phyloP scores from a whole-genome alignment of 2,888 invertebrate species.

The Monopis laevigella region DNA sequence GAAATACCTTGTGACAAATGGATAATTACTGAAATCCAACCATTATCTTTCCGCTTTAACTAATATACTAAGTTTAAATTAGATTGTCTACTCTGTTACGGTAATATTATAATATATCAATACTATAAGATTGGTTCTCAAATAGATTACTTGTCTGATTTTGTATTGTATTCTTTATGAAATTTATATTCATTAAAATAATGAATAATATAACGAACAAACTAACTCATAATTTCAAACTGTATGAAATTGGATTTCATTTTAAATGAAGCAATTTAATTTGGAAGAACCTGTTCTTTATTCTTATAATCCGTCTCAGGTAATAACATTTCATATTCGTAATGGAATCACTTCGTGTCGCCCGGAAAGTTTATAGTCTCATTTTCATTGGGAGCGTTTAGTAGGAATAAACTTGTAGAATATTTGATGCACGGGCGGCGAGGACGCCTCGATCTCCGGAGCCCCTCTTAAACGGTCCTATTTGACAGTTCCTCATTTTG shows the following conservation, averaged over 20 bases:
- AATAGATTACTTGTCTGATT: too few species aligned
- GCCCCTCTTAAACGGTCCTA: slow-evolving; percentile 22
- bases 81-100: slow-evolving; percentile 1
- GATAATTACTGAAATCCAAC: slow-evolving; percentile 14
- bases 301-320: slow-evolving; percentile 67
- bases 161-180: too few species aligned
- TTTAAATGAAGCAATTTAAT: slow-evolving; percentile 58
- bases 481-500: not conserved
- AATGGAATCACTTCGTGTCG: slow-evolving; percentile 66
- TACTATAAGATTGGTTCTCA: too few species aligned
- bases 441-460: slow-evolving; percentile 49
- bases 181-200: too few species aligned
- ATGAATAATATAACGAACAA: too few species aligned
- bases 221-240: too few species aligned
- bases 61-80: slow-evolving; percentile 10
- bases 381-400: slow-evolving; percentile 66
- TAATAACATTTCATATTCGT: slow-evolving; percentile 68
- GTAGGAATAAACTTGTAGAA: slow-evolving; percentile 62
- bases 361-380: slow-evolving; percentile 65
- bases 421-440: slow-evolving; percentile 47
- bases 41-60: slow-evolving; percentile 10
- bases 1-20: slow-evolving; percentile 17
- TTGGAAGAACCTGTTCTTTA: slow-evolving; percentile 64
- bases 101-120: too few species aligned
- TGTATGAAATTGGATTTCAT: slow-evolving; percentile 55